Conservation (phyloP, 92 coral and sea anemone species). For the Paragorgia papillata region DNA sequence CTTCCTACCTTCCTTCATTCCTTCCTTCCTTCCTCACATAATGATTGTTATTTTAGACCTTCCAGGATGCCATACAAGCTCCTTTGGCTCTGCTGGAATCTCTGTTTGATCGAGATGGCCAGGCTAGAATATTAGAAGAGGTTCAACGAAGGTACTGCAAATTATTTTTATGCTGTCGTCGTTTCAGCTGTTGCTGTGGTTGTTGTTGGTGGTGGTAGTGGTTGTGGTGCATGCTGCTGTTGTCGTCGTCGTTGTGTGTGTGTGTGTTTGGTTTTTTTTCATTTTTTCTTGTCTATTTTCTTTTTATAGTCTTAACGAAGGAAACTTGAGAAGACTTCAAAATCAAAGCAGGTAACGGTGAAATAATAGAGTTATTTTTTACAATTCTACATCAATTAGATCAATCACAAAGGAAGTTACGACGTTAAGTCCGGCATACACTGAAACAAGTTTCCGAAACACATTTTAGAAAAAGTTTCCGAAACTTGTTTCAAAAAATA, state of each 20-base stretch:
- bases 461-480: too few relatives aligned
- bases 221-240: too few relatives aligned
- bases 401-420: too few relatives aligned
- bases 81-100: constrained; percentile 18
- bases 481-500: too few relatives aligned
- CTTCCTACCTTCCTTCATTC: background rate
- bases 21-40: background rate
- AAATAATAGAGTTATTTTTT: too few relatives aligned
- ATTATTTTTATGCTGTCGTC: too few relatives aligned
- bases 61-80: background rate
- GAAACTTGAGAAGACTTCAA: constrained; percentile 23
- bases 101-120: constrained; percentile 74
- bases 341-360: constrained; percentile 32
- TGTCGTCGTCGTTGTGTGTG: too few relatives aligned
- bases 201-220: too few relatives aligned
- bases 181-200: too few relatives aligned
- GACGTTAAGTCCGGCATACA: too few relatives aligned
- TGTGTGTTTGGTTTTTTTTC: background rate
- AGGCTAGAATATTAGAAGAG: constrained; percentile 75
- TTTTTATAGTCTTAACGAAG: constrained; percentile 10
- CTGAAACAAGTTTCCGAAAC: background rate
- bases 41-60: background rate
- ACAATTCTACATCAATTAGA: background rate
- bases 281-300: too few relatives aligned
- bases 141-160: constrained; percentile 92